phyloP scores from a whole-genome alignment of 2,888 invertebrate genomes.

The Netelia inedita region DNA sequence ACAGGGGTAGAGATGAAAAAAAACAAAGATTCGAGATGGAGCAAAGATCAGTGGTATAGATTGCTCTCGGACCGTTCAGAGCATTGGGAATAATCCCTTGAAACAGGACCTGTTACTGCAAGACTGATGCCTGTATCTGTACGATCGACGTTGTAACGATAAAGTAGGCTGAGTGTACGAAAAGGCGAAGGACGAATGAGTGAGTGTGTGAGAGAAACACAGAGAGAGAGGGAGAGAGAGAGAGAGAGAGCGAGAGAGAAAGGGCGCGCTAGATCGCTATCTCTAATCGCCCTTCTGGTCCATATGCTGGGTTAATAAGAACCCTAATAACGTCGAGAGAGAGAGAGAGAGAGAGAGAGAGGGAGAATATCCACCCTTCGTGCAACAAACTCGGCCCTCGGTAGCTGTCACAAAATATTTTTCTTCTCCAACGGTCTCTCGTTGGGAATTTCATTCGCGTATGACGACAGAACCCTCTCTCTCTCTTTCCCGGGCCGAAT shows the following conservation, averaged over 20 bases:
- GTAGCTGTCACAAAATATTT: constrained; percentile 84
- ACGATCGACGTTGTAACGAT: constrained; percentile 54
- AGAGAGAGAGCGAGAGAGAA: neutral
- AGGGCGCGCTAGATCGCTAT: constrained; percentile 78
- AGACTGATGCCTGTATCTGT: constrained; percentile 74
- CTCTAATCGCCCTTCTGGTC: constrained; percentile 81
- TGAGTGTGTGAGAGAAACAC: neutral
- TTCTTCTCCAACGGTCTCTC: constrained; percentile 79
- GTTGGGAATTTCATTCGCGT: constrained; percentile 65
- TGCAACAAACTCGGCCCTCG: constrained; percentile 57
- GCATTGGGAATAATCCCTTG: constrained; percentile 80
- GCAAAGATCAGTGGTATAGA: constrained; percentile 51
- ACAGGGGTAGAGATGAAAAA: constrained; percentile 23
- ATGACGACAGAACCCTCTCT: constrained; percentile 42
- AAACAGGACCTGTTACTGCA: constrained; percentile 83
- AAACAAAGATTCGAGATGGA: constrained; percentile 41
- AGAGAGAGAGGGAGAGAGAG: neutral
- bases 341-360: constrained; percentile 17
- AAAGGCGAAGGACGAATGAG: neutral
- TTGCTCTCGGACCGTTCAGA: constrained; percentile 39
- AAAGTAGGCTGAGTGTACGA: neutral
- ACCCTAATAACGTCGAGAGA: constrained; percentile 80
- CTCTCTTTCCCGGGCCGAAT: neutral
- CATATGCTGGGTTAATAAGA: constrained; percentile 84
- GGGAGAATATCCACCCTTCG: constrained; percentile 74